Evolutionary conservation across 2,797 vertebrate species (phyloP).

Genomic region (Centroberyx gerrardi): DNA sequence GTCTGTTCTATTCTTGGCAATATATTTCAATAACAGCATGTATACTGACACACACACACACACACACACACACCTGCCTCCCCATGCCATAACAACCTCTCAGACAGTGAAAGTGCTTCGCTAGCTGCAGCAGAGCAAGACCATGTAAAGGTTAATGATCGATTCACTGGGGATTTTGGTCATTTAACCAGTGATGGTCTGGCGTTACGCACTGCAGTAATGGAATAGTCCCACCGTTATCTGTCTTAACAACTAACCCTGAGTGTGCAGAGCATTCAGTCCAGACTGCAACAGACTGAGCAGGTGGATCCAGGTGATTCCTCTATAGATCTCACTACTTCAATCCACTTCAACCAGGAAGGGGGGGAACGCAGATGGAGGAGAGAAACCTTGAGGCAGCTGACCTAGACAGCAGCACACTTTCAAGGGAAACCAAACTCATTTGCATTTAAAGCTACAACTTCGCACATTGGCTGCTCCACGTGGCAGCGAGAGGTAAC

Average conservation of each 20-base stretch:
- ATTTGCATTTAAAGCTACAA: too few relatives aligned
- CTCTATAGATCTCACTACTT: neutral
- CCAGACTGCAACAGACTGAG: neutral
- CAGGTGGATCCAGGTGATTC: neutral
- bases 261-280: too few relatives aligned
- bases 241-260: neutral
- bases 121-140: neutral
- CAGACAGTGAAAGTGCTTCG: slow-evolving; percentile 3
- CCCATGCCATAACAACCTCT: neutral
- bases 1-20: neutral
- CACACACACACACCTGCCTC: neutral
- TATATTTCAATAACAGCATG: neutral
- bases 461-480: too few relatives aligned
- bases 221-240: neutral
- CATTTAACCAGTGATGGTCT: neutral
- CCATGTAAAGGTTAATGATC: slow-evolving; percentile 2
- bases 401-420: too few relatives aligned
- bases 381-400: too few relatives aligned
- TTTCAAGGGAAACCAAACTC: too few relatives aligned
- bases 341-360: neutral
- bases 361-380: too few relatives aligned
- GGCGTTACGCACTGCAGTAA: neutral
- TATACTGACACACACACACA: neutral
- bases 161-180: neutral
- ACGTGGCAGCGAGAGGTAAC: too few relatives aligned